These are phyloP conservation scores for Platycercus adscitus DNA, from an alignment of 2,113 vertebrate species.

Conservation along the genomic window DNA sequence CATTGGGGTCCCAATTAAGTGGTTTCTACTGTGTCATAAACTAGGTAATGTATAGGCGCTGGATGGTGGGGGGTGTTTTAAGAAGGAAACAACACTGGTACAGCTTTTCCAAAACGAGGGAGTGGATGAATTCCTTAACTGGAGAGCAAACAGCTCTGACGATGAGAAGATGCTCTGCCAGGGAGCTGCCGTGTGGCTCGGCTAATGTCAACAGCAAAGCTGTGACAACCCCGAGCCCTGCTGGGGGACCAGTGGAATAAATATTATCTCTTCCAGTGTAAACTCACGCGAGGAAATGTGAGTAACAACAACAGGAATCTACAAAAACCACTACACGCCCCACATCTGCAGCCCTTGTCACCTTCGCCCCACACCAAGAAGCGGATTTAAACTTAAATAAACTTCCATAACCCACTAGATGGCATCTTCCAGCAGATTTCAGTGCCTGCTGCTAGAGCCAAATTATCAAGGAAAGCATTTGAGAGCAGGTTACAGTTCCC, in stretches of 20 bases:
- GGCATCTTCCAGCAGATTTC: slow-evolving; percentile 71
- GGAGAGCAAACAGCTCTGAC: background rate
- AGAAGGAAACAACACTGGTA: background rate
- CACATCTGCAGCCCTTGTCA: background rate
- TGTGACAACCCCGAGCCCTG: background rate
- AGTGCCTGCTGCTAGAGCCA: background rate
- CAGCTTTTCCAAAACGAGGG: background rate
- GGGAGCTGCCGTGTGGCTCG: background rate
- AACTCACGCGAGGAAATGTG: background rate
- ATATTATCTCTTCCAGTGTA: background rate
- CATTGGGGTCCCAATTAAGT: background rate
- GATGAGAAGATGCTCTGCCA: background rate
- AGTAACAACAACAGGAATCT: background rate
- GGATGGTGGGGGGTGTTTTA: background rate
- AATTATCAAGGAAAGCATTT: slow-evolving; percentile 12
- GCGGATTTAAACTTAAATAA: slow-evolving; percentile 32
- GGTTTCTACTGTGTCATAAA: background rate
- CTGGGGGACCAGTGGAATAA: background rate
- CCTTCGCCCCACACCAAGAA: background rate
- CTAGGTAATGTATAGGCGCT: fast-evolving
- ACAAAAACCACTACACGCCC: fast-evolving
- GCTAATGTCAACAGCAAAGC: background rate
- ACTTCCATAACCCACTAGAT: slow-evolving; percentile 71
- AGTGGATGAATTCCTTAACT: background rate
- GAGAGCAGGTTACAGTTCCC: background rate